A percentile compares a stretch with the other conserved stretches of the same genome.
Evolutionary conservation across 1,140 invertebrate species (phyloP).

Genomic region (Wasmannia auropunctata): DNA sequence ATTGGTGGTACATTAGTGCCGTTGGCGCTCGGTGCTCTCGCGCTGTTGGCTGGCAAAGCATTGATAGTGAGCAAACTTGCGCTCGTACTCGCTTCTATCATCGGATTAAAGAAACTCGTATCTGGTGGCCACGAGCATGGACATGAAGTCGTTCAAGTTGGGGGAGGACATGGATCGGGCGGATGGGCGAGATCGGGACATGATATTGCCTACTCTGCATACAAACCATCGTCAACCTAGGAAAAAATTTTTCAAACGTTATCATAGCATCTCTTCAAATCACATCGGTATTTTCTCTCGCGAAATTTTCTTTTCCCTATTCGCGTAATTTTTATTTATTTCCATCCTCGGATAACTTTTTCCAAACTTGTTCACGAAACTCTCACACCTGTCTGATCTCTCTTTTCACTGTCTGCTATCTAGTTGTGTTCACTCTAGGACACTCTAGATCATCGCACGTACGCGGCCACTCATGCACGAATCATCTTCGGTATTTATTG

Average conservation of each 20-base stretch:
- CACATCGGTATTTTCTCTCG: constrained; percentile 48
- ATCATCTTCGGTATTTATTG: constrained; percentile 70
- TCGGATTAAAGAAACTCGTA: constrained; percentile 93
- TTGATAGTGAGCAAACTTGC: constrained; percentile 93
- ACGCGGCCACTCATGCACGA: constrained; percentile 8
- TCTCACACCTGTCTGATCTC: constrained; percentile 44
- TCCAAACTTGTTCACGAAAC: constrained; percentile 31
- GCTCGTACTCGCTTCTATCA: constrained; percentile 92
- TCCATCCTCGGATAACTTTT: constrained; percentile 11
- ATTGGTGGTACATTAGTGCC: constrained; percentile 92
- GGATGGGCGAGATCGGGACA: constrained; percentile 84
- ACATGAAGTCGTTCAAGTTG: constrained; percentile 90
- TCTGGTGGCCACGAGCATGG: constrained; percentile 88
- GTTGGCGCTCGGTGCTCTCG: constrained; percentile 91
- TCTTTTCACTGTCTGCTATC: constrained; percentile 48
- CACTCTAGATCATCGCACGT: constrained; percentile 3
- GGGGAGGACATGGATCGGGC: constrained; percentile 87
- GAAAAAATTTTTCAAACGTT: constrained; percentile 57
- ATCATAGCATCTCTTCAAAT: constrained; percentile 24
- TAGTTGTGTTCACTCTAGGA: constrained; percentile 1
- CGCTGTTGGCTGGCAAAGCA: constrained; percentile 93
- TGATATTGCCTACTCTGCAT: constrained; percentile 83
- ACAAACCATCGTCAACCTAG: constrained; percentile 81
- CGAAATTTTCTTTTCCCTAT: constrained; percentile 8
- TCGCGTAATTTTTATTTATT: constrained; percentile 23